These are phyloP conservation scores for Drosophila picticornis DNA, from an alignment of 2,888 invertebrate species.

Conservation along the genomic window DNA sequence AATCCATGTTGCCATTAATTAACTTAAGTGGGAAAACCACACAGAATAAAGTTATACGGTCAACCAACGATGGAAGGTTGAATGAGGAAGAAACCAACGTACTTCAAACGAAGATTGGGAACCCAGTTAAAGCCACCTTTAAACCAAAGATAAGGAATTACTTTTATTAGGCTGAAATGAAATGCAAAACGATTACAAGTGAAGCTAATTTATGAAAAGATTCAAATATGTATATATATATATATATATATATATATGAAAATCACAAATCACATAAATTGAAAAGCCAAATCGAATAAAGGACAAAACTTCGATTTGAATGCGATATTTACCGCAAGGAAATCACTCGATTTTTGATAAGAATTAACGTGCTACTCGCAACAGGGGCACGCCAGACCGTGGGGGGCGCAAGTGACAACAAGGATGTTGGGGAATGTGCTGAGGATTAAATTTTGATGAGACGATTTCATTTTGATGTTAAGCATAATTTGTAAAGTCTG, in stretches of 20 bases:
- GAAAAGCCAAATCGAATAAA: neutral
- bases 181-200: conserved; percentile 1
- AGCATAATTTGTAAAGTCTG: conserved; percentile 44
- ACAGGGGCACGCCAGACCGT: neutral
- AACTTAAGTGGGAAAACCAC: neutral
- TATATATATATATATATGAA: neutral
- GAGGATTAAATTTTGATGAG: conserved; percentile 49
- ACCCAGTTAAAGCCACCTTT: neutral
- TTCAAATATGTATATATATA: neutral
- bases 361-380: neutral
- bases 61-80: neutral
- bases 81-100: neutral
- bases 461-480: conserved; percentile 39
- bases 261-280: neutral
- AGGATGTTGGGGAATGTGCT: neutral
- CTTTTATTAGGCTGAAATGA: neutral
- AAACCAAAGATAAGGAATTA: neutral
- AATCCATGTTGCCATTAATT: neutral
- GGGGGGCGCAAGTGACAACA: neutral
- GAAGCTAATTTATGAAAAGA: neutral
- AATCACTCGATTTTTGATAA: conserved; percentile 12
- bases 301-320: neutral
- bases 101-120: neutral
- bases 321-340: conserved; percentile 2
- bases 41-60: neutral